Percentiles rank a stretch among this genome's conserved stretches.
Conservation (phyloP, 2,797 vertebrate species). For the Alfaro cultratus region DNA sequence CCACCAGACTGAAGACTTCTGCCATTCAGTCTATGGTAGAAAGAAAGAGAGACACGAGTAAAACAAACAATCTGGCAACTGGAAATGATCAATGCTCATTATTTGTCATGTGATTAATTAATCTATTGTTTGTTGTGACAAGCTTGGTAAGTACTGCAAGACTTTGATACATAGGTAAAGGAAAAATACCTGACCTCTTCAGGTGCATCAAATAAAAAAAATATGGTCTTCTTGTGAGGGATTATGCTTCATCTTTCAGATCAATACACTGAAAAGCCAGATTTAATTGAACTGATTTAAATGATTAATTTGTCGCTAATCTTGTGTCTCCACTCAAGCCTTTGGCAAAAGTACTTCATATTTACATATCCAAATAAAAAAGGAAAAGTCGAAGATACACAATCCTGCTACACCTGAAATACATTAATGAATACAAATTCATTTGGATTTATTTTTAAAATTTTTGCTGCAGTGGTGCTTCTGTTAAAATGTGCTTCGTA, state of each 20-base stretch:
- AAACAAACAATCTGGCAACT: no score
- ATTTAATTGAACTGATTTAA: background rate
- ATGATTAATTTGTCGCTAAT: background rate
- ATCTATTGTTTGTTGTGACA: no score
- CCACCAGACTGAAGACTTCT: no score
- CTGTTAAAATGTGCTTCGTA: background rate
- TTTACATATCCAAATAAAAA: background rate
- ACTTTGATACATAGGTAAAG: background rate
- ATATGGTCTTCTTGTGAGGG: background rate
- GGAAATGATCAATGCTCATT: no score
- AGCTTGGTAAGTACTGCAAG: background rate
- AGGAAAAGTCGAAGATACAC: background rate
- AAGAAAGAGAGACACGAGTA: no score
- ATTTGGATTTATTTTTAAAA: background rate
- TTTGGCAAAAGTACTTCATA: background rate
- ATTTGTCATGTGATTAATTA: no score
- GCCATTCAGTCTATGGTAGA: no score
- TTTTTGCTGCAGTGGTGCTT: background rate
- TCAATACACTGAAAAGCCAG: background rate
- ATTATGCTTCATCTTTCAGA: background rate
- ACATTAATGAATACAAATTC: background rate
- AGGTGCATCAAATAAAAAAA: background rate
- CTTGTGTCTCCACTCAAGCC: no score
- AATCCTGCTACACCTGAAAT: background rate
- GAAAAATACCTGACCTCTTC: constrained; percentile 10